phyloP scores from a whole-genome alignment of 2,113 vertebrate genomes.

The Rhabdornis inornatus region DNA sequence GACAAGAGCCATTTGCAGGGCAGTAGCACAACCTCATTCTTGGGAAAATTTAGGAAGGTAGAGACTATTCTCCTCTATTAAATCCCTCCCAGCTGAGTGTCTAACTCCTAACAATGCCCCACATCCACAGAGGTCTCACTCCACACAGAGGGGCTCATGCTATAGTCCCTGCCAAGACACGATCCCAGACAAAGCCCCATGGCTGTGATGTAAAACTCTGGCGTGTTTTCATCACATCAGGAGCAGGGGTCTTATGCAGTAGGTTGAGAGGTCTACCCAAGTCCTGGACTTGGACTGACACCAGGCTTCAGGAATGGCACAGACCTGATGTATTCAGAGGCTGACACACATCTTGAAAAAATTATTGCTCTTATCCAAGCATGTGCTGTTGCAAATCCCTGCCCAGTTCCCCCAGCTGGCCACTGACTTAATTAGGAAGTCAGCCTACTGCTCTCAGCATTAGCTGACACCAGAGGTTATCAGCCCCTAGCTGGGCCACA shows the following conservation, averaged over 20 bases:
- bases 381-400: neutral
- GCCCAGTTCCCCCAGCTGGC: neutral
- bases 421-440: neutral
- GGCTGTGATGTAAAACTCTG: neutral
- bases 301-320: neutral
- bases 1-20: neutral
- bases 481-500: neutral
- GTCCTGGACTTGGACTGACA: neutral
- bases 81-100: neutral
- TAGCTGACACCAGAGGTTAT: neutral
- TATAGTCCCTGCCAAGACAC: fast-evolving
- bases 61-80: neutral
- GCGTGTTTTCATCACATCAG: neutral
- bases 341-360: neutral
- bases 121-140: neutral
- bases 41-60: neutral
- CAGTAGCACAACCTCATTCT: neutral
- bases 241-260: neutral
- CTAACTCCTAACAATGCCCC: neutral
- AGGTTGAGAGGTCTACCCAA: neutral
- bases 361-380: neutral
- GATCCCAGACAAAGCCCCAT: neutral
- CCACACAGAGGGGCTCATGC: neutral
- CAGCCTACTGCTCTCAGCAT: neutral
- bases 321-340: neutral